phyloP scores from a whole-genome alignment of 1,140 invertebrate genomes.

The Aphidius gifuensis region DNA sequence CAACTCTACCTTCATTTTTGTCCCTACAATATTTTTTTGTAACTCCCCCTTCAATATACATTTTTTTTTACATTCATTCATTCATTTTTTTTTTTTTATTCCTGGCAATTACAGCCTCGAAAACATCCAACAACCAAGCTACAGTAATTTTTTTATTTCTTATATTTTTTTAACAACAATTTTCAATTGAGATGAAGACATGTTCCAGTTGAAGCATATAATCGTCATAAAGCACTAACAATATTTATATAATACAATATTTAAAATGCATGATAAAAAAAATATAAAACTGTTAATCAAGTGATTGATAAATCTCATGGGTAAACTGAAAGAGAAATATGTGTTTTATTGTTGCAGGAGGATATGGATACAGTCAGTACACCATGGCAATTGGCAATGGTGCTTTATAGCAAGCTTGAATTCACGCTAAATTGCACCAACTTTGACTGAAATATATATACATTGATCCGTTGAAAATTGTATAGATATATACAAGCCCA shows the following conservation, averaged over 20 bases:
- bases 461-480: slow-evolving; percentile 5
- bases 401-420: slow-evolving; percentile 1
- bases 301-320: background rate
- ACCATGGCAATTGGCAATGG: background rate
- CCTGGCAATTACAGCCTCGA: slow-evolving; percentile 18
- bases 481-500: background rate
- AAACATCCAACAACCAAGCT: background rate
- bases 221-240: too few species aligned
- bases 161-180: too few species aligned
- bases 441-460: background rate
- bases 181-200: too few species aligned
- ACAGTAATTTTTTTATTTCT: background rate
- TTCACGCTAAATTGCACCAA: slow-evolving; percentile 9
- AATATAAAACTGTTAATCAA: too few species aligned
- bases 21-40: background rate
- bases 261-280: too few species aligned
- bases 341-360: too few species aligned
- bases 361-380: too few species aligned
- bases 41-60: too few species aligned
- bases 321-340: background rate
- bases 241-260: too few species aligned
- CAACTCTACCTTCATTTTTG: background rate
- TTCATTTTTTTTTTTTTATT: slow-evolving; percentile 11
- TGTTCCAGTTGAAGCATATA: too few species aligned
- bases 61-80: background rate